Conservation (phyloP, 1,140 invertebrate species). For the Ostrea denselamellosa region DNA sequence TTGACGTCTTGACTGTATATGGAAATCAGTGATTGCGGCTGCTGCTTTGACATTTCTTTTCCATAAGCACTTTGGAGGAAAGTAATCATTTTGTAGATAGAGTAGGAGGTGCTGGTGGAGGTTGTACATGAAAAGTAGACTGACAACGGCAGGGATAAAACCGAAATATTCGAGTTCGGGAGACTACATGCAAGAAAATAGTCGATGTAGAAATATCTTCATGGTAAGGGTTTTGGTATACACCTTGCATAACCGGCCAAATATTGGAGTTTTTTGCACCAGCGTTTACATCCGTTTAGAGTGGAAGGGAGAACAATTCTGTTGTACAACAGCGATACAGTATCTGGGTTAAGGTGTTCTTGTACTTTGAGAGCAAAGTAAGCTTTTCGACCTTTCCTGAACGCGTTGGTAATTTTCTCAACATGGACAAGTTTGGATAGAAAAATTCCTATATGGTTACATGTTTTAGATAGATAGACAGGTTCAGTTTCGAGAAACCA, state of each 20-base stretch:
- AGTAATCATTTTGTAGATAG: not conserved
- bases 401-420: no score
- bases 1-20: not conserved
- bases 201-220: not conserved
- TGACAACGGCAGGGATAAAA: not conserved
- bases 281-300: no score
- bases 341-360: no score
- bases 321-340: no score
- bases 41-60: not conserved
- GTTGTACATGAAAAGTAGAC: not conserved
- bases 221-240: not conserved
- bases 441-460: no score
- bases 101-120: not conserved
- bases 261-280: not conserved
- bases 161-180: not conserved
- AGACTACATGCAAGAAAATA: not conserved
- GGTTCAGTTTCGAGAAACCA: no score
- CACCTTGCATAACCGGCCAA: not conserved
- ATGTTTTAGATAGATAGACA: no score
- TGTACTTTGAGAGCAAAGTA: no score
- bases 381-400: no score
- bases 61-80: not conserved
- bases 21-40: not conserved
- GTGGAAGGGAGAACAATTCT: no score
- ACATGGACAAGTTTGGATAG: no score